A percentile compares a stretch with the other conserved stretches of the same genome.
phyloP scores from a whole-genome alignment of 2,888 invertebrate genomes.

The Agriopis marginaria region DNA sequence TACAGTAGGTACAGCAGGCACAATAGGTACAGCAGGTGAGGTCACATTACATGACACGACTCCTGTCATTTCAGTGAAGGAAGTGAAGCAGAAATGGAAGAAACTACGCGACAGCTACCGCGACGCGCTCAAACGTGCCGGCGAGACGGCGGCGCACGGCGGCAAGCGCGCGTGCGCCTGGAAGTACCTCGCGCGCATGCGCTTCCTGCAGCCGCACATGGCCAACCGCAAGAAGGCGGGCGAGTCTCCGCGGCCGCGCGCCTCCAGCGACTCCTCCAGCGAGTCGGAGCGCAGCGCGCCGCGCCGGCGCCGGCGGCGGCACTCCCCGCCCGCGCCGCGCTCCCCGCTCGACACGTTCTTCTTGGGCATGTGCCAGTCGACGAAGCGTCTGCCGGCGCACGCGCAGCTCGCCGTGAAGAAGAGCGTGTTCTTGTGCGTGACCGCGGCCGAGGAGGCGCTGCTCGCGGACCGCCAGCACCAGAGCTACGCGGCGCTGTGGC shows the following conservation, averaged over 20 bases:
- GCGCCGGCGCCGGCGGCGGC: slow-evolving; percentile 35
- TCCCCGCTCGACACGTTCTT: slow-evolving; percentile 80
- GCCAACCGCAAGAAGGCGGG: slow-evolving; percentile 71
- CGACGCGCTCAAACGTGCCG: slow-evolving; percentile 78
- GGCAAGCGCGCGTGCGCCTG: slow-evolving; percentile 72
- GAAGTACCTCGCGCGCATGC: slow-evolving; percentile 79
- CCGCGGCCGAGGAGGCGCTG: slow-evolving; percentile 76
- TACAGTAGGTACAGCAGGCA: too few species aligned
- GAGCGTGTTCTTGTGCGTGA: slow-evolving; percentile 73
- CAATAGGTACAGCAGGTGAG: too few species aligned
- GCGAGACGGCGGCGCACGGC: slow-evolving; percentile 67
- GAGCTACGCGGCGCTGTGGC: slow-evolving; percentile 73
- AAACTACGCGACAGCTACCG: slow-evolving; percentile 81
- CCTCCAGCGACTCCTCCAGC: slow-evolving; percentile 36
- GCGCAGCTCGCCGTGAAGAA: slow-evolving; percentile 77
- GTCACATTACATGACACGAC: too few species aligned
- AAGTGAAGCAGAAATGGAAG: slow-evolving; percentile 81
- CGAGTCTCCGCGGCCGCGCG: slow-evolving; percentile 52
- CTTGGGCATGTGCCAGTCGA: slow-evolving; percentile 80
- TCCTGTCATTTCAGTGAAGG: slow-evolving; percentile 69
- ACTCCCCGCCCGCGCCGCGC: slow-evolving; percentile 44
- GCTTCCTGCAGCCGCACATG: slow-evolving; percentile 82
- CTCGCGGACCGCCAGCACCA: slow-evolving; percentile 78
- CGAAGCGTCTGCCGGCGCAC: slow-evolving; percentile 75
- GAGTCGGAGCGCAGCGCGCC: slow-evolving; percentile 54